phyloP scores from a whole-genome alignment of 2,113 vertebrate genomes.

The Rhinichthys klamathensis region DNA sequence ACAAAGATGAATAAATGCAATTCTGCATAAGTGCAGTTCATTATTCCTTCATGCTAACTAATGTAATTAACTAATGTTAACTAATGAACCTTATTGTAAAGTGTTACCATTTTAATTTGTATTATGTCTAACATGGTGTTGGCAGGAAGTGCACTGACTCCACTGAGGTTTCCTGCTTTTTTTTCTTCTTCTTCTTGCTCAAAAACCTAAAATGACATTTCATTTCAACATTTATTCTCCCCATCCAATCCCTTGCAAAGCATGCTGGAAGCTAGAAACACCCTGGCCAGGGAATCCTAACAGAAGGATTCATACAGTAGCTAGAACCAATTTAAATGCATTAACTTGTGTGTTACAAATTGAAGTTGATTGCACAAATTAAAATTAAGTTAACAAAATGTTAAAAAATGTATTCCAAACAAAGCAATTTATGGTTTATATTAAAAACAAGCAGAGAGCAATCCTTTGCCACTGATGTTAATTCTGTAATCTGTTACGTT shows the following conservation, averaged over 20 bases:
- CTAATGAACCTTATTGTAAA: no score
- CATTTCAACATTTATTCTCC: no score
- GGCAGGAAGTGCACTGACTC: neutral
- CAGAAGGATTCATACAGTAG: neutral
- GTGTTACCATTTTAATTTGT: neutral
- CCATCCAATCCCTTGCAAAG: neutral
- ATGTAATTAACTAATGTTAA: no score
- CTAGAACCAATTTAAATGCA: neutral
- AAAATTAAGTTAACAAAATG: neutral
- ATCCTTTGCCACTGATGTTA: neutral
- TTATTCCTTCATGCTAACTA: no score
- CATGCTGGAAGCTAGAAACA: neutral
- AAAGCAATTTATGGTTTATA: neutral
- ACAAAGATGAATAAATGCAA: no score
- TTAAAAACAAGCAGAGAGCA: neutral
- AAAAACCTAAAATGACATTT: neutral
- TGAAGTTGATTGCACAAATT: neutral
- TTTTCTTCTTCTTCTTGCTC: neutral
- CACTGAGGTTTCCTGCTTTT: neutral
- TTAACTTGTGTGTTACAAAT: neutral
- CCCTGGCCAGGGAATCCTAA: neutral
- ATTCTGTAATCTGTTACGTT: conserved; percentile 60
- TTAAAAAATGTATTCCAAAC: neutral
- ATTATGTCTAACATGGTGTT: neutral
- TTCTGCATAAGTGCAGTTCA: no score